These are phyloP conservation scores for Platycercus adscitus DNA, from an alignment of 2,113 vertebrate species.

Conservation along the genomic window DNA sequence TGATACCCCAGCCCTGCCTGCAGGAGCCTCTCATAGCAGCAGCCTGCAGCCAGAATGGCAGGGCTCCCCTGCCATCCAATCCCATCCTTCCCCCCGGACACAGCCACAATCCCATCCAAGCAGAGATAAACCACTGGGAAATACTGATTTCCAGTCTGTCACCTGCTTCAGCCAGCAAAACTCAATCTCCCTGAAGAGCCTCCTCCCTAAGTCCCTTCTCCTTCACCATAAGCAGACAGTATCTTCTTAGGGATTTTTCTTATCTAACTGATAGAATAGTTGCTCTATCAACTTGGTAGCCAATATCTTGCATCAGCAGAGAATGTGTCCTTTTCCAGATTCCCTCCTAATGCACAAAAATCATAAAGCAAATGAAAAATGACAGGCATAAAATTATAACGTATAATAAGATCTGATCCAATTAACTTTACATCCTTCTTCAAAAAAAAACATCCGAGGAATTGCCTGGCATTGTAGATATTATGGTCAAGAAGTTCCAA, in stretches of 20 bases:
- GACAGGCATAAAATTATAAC: not conserved
- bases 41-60: not conserved
- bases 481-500: not conserved
- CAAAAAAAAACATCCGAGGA: not conserved
- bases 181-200: not conserved
- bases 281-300: not conserved
- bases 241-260: not conserved
- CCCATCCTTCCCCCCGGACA: not conserved
- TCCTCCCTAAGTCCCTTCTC: not conserved
- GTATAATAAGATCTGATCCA: fast-evolving
- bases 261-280: not conserved
- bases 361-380: fast-evolving
- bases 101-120: not conserved
- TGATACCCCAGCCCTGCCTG: not conserved
- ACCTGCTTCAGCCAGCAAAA: not conserved
- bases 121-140: not conserved
- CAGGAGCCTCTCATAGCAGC: not conserved
- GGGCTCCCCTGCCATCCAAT: not conserved
- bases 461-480: not conserved
- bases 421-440: not conserved
- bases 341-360: not conserved
- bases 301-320: not conserved
- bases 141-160: not conserved
- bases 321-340: not conserved
- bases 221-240: not conserved